Evolutionary conservation across 2,888 invertebrate species (phyloP), one percentile per base, ranked within the genome.

Genomic region (Chymomyza procnemis): DNA sequence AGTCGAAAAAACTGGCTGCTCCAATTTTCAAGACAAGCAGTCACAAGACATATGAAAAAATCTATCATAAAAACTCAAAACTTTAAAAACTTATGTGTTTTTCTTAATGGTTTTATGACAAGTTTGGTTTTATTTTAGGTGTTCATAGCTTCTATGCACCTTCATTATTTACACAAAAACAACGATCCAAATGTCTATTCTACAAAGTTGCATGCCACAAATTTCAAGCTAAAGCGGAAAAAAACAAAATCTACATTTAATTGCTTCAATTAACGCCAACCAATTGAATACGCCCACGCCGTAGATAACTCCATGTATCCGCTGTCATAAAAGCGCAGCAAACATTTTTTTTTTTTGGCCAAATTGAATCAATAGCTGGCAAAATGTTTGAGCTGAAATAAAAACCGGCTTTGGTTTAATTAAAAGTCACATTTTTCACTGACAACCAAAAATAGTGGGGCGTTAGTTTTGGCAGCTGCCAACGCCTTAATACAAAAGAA

Each of bases 181-280:
- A 41, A 5, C 30, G 12, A 41, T 41, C 12, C 12, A 41, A 12
- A 12, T 26, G 26, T 6, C 26, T 2, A 2, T 26, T 0, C 26
- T 6, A 26, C 26, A 26, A 26, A 6, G 6, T 26, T 26, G 26
- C 26, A 26, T 26, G 4, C 6, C 26, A 8, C 26, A 8, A 1
- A 1, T 6, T 26, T 26, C 26, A 26, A 8, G 5, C 34, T 2
- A 5, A 41, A 41, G n/a, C 1, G 3, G 12, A 12, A 12, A 19
- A 12, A 18, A 54, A 22, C 1, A 54, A 54, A 54, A 63, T 74
- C 66, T 71, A 61, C 67, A 30, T 71, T 83, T 78, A 85, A 83
- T 85, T 78, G 78, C 71, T 54, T 74, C 85, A 86, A 84, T 85
- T 87, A 87, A 82, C 80, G 82, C 70, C 71, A 71, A 61, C 63